phyloP scores from a whole-genome alignment of 2,797 vertebrate species.

The Hypotaenidia okinawae region DNA sequence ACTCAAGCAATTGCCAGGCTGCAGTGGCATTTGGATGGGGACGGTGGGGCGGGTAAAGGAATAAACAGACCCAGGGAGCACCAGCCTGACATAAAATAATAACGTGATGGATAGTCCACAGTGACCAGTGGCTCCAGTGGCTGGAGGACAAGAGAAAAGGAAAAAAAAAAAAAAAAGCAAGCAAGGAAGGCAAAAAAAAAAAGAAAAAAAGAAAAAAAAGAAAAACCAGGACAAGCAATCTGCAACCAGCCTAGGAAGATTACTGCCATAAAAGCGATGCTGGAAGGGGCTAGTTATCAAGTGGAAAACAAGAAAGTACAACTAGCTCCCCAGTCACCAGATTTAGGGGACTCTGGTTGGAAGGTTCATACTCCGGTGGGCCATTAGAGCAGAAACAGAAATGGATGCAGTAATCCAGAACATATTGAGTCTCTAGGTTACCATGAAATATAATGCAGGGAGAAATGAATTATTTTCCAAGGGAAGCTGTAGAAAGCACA shows the following conservation, averaged over 20 bases:
- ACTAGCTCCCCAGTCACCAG: constrained; percentile 70
- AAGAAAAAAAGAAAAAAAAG: not conserved
- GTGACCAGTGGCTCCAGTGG: constrained; percentile 56
- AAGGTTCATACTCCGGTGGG: constrained; percentile 73
- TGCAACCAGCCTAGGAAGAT: constrained; percentile 77
- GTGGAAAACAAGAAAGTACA: constrained; percentile 76
- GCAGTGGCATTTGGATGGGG: not conserved
- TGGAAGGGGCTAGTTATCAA: constrained; percentile 79
- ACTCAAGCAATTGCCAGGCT: not conserved
- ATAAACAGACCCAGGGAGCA: constrained; percentile 43
- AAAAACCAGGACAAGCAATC: constrained; percentile 63
- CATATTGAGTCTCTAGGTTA: constrained; percentile 84
- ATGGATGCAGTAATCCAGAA: constrained; percentile 89
- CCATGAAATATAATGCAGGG: constrained; percentile 77
- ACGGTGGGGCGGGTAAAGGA: not conserved
- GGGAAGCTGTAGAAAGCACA: constrained; percentile 72
- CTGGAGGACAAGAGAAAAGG: constrained; percentile 42
- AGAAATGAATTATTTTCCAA: constrained; percentile 77
- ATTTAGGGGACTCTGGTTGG: constrained; percentile 78
- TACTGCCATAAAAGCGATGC: constrained; percentile 78
- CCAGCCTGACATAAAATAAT: constrained; percentile 57
- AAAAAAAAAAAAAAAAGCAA: not conserved
- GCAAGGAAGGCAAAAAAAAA: not conserved
- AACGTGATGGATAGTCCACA: constrained; percentile 62
- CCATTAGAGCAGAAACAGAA: constrained; percentile 81